Evolutionary conservation across 1,140 invertebrate species (phyloP), one percentile per base, ranked within the genome.

Genomic region (Homarus americanus): DNA sequence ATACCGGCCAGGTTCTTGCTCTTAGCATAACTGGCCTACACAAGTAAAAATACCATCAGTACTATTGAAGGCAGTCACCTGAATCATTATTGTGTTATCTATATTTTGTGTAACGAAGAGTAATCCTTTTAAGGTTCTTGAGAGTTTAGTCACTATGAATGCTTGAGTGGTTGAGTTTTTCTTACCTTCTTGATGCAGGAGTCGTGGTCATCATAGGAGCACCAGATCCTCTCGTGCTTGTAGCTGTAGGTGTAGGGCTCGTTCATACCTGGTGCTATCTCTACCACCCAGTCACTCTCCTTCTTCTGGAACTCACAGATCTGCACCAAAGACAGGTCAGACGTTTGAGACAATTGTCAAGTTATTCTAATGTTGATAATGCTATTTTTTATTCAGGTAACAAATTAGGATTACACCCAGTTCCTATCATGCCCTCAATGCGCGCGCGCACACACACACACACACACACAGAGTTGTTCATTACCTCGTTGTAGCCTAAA

Each of bases 401-500:
- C n/a, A n/a, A n/a, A n/a, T n/a, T n/a, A n/a, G n/a, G n/a, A n/a
- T n/a, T n/a, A n/a, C n/a, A n/a, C n/a, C n/a, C n/a, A n/a, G n/a
- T n/a, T n/a, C n/a, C n/a, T n/a, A n/a, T n/a, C n/a, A n/a, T n/a
- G n/a, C n/a, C n/a, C n/a, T n/a, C n/a, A n/a, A n/a, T n/a, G n/a
- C n/a, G n/a, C n/a, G n/a, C n/a, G n/a, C n/a, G n/a, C n/a, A n/a
- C n/a, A n/a, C n/a, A n/a, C n/a, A n/a, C n/a, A n/a, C n/a, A n/a
- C n/a, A n/a, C n/a, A n/a, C n/a, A n/a, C n/a, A n/a, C n/a, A 15
- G 53, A 58, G 20, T 20, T 58, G 15, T 58, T 58, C 1, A 15
- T 34, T 49, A 97, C 96, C 95, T 98, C 97, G 93, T 98, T 98
- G 94, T 97, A 98, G 0, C 97, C 95, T 32, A 98, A 95, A 93